These are phyloP conservation scores for Mellilla xanthometata DNA, from an alignment of 2,888 invertebrate species.

Conservation along the genomic window DNA sequence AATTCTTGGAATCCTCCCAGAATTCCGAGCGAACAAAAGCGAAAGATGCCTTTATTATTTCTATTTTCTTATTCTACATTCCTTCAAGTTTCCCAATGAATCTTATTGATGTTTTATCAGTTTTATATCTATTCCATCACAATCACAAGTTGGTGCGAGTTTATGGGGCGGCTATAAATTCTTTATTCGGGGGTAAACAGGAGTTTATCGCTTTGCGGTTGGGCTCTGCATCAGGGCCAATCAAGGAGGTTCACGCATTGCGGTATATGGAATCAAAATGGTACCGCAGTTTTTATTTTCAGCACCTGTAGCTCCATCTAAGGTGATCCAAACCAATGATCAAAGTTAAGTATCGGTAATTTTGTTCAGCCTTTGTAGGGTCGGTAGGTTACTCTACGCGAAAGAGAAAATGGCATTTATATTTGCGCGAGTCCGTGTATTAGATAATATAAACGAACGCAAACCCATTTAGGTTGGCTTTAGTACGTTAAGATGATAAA, in stretches of 20 bases:
- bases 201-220: slow-evolving; percentile 3
- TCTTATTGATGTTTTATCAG: slow-evolving; percentile 13
- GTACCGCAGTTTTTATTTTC: too few relatives aligned
- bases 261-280: background rate
- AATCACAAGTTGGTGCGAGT: slow-evolving; percentile 8
- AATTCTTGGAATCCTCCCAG: slow-evolving; percentile 12
- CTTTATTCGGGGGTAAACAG: slow-evolving; percentile 3
- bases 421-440: too few relatives aligned
- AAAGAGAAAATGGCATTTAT: too few relatives aligned
- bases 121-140: slow-evolving; percentile 6
- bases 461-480: too few relatives aligned
- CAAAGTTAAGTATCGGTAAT: too few relatives aligned
- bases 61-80: slow-evolving; percentile 3
- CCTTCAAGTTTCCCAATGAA: slow-evolving; percentile 13
- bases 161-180: slow-evolving; percentile 7
- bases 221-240: slow-evolving; percentile 4
- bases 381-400: too few relatives aligned
- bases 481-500: too few relatives aligned
- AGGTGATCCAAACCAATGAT: too few relatives aligned
- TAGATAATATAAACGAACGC: too few relatives aligned
- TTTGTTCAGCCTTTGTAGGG: too few relatives aligned
- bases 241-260: slow-evolving; percentile 4
- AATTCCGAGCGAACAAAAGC: slow-evolving; percentile 3
- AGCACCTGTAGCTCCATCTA: too few relatives aligned
- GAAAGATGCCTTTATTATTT: slow-evolving; percentile 4